Evolutionary conservation across 2,888 invertebrate genomes (phyloP), one percentile per base, ranked within the genome.

Genomic region (Brachyptera risi): DNA sequence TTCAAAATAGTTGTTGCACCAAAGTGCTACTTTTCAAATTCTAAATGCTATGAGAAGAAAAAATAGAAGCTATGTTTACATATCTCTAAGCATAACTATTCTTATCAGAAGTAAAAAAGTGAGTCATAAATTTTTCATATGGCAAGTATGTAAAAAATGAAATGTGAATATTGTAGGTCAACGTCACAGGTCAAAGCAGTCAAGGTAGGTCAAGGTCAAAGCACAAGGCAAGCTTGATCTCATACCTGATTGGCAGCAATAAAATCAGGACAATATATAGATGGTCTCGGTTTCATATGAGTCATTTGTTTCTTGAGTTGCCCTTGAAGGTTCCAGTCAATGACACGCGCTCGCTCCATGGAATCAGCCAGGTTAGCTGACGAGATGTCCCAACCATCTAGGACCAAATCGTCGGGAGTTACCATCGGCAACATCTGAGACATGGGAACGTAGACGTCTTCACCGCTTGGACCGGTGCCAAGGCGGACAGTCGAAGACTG

Each of bases 371-470:
- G 73, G 73, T 95, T 91, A 65, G 86, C 70, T 0, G 85, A 81
- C 58, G 92, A 96, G 66, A 93, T 92, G 74, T 93, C 92, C 92
- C 92, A 93, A 1, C 92, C 97, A 72, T 95, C 96, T 61, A 98
- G 77, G 40, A 87, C 82, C 58, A 97, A 81, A 69, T 95, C 88
- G 73, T 95, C 83, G 0, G 96, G 96, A 71, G 92, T 79, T 1
- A 95, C 85, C 87, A 96, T 91, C 0, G 97, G 97, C 24, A 97
- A 75, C 50, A 95, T 72, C 56, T 84, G 80, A 42, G 83, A 86
- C 82, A 97, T 84, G 0, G 95, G 94, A 1, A 91, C 83, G 72
- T 85, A 84, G 0, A 93, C 83, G 68, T 89, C 90, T 60, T 83
- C 80, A 1, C 88, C 88, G 21, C 75, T 72, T 60, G 82, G 80